phyloP scores from a whole-genome alignment of 2,888 invertebrate genomes.

The Ryuthela nishihirai region DNA sequence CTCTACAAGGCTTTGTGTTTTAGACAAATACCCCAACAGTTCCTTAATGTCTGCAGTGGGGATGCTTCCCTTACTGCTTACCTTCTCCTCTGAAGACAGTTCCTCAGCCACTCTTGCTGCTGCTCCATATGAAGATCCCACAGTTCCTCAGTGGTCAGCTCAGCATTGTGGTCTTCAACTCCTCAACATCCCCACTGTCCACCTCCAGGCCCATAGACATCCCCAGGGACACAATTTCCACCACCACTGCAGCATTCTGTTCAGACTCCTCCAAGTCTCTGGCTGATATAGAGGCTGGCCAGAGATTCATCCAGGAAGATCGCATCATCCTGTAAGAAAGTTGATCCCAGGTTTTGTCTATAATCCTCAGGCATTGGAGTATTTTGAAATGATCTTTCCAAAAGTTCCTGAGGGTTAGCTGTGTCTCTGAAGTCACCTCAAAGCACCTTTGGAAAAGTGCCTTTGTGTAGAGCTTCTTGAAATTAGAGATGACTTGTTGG shows the following conservation, averaged over 20 bases:
- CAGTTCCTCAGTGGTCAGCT: background rate
- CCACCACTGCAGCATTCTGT: conserved; percentile 27
- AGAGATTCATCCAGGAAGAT: background rate
- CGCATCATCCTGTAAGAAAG: background rate
- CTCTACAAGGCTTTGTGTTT: no score
- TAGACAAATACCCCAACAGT: no score
- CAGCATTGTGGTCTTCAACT: background rate
- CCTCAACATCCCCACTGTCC: background rate
- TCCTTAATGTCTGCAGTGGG: no score
- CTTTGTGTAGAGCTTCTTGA: conserved; percentile 48
- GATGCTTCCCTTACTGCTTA: no score
- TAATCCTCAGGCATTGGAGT: background rate
- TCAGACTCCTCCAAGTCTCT: conserved; percentile 22
- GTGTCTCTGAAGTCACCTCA: conserved; percentile 42
- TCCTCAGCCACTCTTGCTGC: no score
- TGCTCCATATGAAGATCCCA: no score
- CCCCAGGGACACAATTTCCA: conserved; percentile 42
- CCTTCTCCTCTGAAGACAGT: no score
- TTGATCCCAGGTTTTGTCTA: background rate
- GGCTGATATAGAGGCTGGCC: conserved; percentile 15
- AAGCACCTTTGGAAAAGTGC: conserved; percentile 45
- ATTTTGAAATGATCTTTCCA: conserved; percentile 21
- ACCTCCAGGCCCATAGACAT: conserved; percentile 42
- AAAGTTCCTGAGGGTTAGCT: conserved; percentile 46
- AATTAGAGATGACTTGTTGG: conserved; percentile 45